Evolutionary conservation across 1,140 invertebrate species (phyloP).

Genomic region (Pissodes strobi): DNA sequence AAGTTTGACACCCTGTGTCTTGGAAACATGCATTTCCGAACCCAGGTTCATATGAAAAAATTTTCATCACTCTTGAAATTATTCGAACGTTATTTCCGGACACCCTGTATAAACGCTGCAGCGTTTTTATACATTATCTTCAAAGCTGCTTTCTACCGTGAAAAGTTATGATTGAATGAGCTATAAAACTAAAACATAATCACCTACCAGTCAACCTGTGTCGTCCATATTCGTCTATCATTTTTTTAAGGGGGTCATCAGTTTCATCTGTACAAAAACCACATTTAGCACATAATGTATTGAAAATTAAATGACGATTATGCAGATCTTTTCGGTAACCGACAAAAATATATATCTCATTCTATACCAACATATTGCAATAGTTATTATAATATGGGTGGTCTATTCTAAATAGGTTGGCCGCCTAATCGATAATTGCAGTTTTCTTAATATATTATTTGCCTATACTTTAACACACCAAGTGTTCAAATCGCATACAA

Average conservation of each 20-base stretch:
- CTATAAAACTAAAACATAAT: too few species aligned
- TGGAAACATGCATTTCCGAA: too few species aligned
- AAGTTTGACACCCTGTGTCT: too few species aligned
- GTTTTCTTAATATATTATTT: too few species aligned
- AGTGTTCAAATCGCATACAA: too few species aligned
- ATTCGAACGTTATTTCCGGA: too few species aligned
- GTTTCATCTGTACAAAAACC: constrained; percentile 38
- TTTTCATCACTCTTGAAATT: too few species aligned
- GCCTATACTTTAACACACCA: too few species aligned
- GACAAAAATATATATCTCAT: neutral
- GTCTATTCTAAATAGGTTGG: too few species aligned
- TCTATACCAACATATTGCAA: neutral
- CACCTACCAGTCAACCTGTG: constrained; percentile 46
- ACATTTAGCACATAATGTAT: neutral
- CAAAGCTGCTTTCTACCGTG: neutral
- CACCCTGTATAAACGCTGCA: neutral
- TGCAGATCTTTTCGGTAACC: constrained; percentile 1
- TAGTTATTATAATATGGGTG: neutral
- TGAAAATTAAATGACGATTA: neutral
- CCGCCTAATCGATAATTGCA: too few species aligned
- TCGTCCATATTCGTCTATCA: constrained; percentile 44
- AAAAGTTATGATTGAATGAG: too few species aligned
- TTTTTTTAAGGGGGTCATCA: constrained; percentile 42
- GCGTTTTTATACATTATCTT: neutral
- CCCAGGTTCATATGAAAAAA: too few species aligned